Percentiles rank a stretch among this genome's conserved stretches.
Evolutionary conservation across 2,888 invertebrate genomes (phyloP).

Genomic region (Geophilus truncorum): DNA sequence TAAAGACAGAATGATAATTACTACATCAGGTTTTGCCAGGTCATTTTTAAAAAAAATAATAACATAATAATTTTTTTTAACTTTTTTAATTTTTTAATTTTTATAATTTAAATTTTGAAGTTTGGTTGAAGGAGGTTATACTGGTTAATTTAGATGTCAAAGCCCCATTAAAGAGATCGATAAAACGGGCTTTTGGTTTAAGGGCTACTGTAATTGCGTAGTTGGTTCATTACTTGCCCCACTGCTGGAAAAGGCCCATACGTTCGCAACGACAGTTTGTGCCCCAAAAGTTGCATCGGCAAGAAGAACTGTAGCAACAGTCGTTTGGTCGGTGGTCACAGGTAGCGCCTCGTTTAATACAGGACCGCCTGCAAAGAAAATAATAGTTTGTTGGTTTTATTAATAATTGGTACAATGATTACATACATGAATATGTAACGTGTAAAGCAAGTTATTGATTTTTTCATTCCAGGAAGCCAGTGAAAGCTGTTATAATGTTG

Average conservation of each 20-base stretch:
- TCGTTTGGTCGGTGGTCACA: constrained; percentile 79
- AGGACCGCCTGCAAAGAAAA: constrained; percentile 45
- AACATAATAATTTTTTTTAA: too few relatives aligned
- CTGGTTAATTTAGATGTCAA: background rate
- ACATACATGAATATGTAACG: too few relatives aligned
- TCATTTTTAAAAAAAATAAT: background rate
- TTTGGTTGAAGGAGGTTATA: background rate
- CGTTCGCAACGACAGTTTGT: constrained; percentile 83
- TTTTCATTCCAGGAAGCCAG: too few relatives aligned
- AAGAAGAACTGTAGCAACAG: constrained; percentile 79
- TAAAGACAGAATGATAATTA: background rate
- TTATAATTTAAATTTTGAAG: background rate
- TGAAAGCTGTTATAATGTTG: too few relatives aligned
- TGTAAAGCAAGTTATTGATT: too few relatives aligned
- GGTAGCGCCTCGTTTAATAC: constrained; percentile 72
- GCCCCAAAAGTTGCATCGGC: constrained; percentile 84
- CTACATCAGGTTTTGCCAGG: background rate
- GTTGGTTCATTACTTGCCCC: constrained; percentile 36
- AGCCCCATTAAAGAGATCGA: background rate
- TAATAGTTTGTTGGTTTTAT: too few relatives aligned
- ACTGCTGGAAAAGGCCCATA: constrained; percentile 72
- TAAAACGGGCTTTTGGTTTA: background rate
- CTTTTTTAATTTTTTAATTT: background rate
- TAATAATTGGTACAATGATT: too few relatives aligned
- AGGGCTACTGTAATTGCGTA: background rate